Evolutionary conservation across 2,797 vertebrate genomes (phyloP), one percentile per base, ranked within the genome.

Genomic region (Cynopterus sphinx): DNA sequence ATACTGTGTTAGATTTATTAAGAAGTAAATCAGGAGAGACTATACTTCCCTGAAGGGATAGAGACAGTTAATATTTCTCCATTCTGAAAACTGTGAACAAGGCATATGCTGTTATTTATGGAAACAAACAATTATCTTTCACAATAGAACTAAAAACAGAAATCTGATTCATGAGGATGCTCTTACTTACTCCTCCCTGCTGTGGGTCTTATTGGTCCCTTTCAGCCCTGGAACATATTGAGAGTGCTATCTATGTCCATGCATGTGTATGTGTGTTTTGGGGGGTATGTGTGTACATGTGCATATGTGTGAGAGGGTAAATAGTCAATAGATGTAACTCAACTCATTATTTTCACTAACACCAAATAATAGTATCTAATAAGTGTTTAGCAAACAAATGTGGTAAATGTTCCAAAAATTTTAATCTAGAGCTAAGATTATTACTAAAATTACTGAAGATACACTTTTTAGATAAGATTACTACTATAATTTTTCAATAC

Each of bases 101-200:
- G 65, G 68, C 73, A 87, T 87, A 94, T 31, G 39, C 49, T 91
- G 55, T 84, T 92, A 96, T 83, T 96, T 96, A 82, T 78, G 75
- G 95, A 65, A 96, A 95, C 79, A 96, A 96, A 96, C n/a, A 96
- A 95, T 92, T 95, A 95, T n/a, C 78, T 55, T 87, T 91, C 85
- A 92, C 77, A 96, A 94, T 74, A 81, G 88, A 92, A 97, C 92
- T 94, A 89, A 96, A 96, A 96, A 79, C 74, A 89, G 96, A 91
- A 96, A 59, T 91, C 82, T 88, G 63, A 73, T 43, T 97, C 86
- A 90, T 73, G 75, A 92, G 81, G 77, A 51, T n/a, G 78, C 43
- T 90, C 57, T 91, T 84, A 81, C 75, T 96, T 91, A 89, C 61
- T 87, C 68, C 36, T 89, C 26, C 74, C 89, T 95, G 74, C 73